These are phyloP conservation scores for Erinaceus europaeus DNA, from an alignment of 2,113 vertebrate species.

Conservation along the genomic window DNA sequence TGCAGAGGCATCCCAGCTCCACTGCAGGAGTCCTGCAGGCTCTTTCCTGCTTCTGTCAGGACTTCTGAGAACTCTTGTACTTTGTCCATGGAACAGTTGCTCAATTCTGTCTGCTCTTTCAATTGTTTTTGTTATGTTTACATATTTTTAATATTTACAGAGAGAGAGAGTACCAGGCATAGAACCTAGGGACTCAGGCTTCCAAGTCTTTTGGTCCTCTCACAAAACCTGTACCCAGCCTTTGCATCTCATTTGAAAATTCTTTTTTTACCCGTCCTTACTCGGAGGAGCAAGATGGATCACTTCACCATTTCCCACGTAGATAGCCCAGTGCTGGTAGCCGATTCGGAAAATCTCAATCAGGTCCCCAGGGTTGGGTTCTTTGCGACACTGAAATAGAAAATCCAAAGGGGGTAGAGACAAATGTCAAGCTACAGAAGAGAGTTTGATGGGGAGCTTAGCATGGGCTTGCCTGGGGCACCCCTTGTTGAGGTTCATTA, in stretches of 20 bases:
- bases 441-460: neutral
- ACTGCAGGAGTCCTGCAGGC: no score
- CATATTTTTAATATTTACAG: no score
- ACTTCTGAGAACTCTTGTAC: neutral
- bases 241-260: neutral
- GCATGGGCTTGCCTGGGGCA: neutral
- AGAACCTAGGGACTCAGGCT: no score
- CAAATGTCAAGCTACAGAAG: neutral
- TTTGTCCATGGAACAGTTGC: no score
- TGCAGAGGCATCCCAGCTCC: no score
- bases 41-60: neutral
- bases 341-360: constrained; percentile 50
- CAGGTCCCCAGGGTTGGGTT: constrained; percentile 63
- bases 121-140: no score
- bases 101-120: no score
- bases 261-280: neutral
- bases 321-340: constrained; percentile 71
- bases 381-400: neutral
- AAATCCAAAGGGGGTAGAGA: neutral
- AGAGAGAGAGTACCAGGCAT: no score
- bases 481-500: neutral
- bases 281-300: constrained; percentile 58
- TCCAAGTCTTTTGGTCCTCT: neutral
- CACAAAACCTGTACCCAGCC: no score
- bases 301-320: constrained; percentile 62